Conservation (phyloP, 2,113 vertebrate species). For the Ovis aries region ARS-UI_Ramb_v3.0 NC_056057.1:33602501-33603000, state of each 20-base stretch:
- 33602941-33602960: neutral
- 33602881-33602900: neutral
- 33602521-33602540: neutral
- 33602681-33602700: too few species aligned
- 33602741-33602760: too few species aligned
- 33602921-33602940: neutral
- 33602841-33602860: neutral
- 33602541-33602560: neutral
- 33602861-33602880: neutral
- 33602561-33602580: neutral
- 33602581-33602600: neutral
- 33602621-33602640: neutral
- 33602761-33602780: too few species aligned
- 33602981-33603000: neutral
- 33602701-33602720: too few species aligned
- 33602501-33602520: neutral
- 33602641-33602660: neutral
- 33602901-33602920: neutral
- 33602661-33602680: too few species aligned
- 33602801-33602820: neutral
- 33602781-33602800: neutral
- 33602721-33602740: too few species aligned
- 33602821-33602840: neutral
- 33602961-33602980: neutral
- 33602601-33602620: neutral